Evolutionary conservation across 2,797 vertebrate species (phyloP), one percentile per base, ranked within the genome.

Genomic region (Poecilia wingei): DNA sequence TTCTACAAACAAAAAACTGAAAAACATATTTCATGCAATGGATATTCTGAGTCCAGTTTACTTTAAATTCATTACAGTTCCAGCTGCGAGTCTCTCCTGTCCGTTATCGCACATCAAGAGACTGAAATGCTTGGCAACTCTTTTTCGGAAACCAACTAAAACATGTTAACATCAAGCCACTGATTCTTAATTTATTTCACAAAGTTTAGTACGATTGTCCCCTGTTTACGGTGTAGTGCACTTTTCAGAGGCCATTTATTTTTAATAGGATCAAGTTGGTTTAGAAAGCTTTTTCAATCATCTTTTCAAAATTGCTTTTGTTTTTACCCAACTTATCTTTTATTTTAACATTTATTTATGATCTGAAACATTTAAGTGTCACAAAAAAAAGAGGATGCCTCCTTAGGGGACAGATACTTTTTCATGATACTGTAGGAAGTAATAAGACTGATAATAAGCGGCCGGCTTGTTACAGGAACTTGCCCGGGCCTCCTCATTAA

Each of bases 401-500:
- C 46, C 46, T 79, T 20, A 74, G 36, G 66, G 4, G 61, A 22
- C 4, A 13, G 25, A 66, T 20, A 3, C 18, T 12, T 66, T 61
- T 36, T 22, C 36, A 41, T 16, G 6, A 22, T 10, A 25, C 36
- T 45, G 68, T 16, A 45, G 9, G 22, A 70, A 70, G 41, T 70
- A 45, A 16, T 7, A 72, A 57, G 72, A 87, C 73, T 64, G 22
- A 90, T 76, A 79, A 68, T 25, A 43, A 57, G 18, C 61, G 66
- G 78, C 41, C 3, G 1, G 71, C 71, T 53, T 64, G 83, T 86
- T 46, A 9, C 73, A 86, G 74, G 51, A 76, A 74, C 71, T 77
- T 74, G 75, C 77, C 71, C 16, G 39, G 39, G 46, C 71, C 82
- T 89, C 87, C 78, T 89, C 80, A 85, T 93, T 82, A 88, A 81